Conservation (phyloP, 2,113 vertebrate genomes). For the Cricetomys ansorgei region DNA sequence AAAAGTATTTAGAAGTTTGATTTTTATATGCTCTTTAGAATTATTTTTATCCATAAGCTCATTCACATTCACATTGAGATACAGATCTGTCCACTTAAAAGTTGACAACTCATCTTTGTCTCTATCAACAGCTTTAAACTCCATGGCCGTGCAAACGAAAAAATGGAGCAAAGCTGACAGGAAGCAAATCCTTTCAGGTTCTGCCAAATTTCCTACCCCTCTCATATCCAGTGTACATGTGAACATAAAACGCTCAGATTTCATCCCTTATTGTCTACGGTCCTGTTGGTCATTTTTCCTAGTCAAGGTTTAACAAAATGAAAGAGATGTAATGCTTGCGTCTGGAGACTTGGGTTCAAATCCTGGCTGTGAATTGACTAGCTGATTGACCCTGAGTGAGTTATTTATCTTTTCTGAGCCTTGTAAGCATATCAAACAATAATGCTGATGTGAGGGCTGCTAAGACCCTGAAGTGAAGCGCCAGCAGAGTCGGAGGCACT, state of each 20-base stretch:
- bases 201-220: background rate
- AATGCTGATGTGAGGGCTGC: background rate
- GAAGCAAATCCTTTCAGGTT: background rate
- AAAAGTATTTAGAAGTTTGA: conserved; percentile 4
- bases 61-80: background rate
- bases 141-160: background rate
- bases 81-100: background rate
- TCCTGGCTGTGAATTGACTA: background rate
- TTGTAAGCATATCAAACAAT: background rate
- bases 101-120: background rate
- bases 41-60: background rate
- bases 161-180: fast-evolving
- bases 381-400: background rate
- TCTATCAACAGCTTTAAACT: background rate
- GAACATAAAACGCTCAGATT: background rate
- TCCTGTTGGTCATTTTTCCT: background rate
- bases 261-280: background rate
- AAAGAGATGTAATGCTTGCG: background rate
- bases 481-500: background rate
- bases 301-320: background rate
- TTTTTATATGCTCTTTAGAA: background rate
- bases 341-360: background rate
- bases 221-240: background rate
- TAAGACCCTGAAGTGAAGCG: background rate
- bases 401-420: background rate